Base-by-base conservation (phyloP, 2,113 vertebrate genomes). In the Podilymbus podiceps region DNA sequence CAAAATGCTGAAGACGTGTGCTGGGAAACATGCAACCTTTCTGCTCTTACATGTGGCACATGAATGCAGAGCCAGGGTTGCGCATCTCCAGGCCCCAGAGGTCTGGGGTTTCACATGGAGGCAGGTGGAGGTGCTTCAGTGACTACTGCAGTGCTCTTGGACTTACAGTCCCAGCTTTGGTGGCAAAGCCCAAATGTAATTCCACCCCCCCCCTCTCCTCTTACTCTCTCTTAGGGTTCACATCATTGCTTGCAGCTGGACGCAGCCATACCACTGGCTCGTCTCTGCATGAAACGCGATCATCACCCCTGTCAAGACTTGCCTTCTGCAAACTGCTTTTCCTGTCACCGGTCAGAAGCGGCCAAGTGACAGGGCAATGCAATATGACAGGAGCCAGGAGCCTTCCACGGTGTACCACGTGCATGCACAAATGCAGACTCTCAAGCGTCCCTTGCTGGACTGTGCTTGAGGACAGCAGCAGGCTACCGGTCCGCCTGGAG, bases 31-130 rank as follows among this genome's bases (percentile, higher is more conserved):
- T 4, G 17, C 30, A 77, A 17, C n/a, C n/a, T 75, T 62, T 77
- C 55, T 76, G 40, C 27, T 64, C 27, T 64, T n/a, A 22, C 0
- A 0, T 4, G 23, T 33, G 46, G 22, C 55, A 60, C 2, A 2
- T 6, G 27, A 69, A 35, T 53, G 18, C 63, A 77, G 49, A 89
- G 46, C 13, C 31, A 28, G 4, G 1, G 42, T 5, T 28, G 33
- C 31, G 11, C 38, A 23, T 9, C n/a, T 74, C 11, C 50, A 73
- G 50, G n/a, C 24, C 38, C 16, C 59, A 73, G 40, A 52, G n/a
- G 10, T 42, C 3, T 1, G 53, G 50, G 27, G 9, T 78, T 69
- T 56, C 46, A 5, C 0, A 1, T 25, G 55, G 59, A 33, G 22
- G 25, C 12, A 79, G 15, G 27, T 1, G 2, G 60, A 59, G 21